Conservation (phyloP, 1,140 invertebrate genomes). For the Subanguina moxae region DNA sequence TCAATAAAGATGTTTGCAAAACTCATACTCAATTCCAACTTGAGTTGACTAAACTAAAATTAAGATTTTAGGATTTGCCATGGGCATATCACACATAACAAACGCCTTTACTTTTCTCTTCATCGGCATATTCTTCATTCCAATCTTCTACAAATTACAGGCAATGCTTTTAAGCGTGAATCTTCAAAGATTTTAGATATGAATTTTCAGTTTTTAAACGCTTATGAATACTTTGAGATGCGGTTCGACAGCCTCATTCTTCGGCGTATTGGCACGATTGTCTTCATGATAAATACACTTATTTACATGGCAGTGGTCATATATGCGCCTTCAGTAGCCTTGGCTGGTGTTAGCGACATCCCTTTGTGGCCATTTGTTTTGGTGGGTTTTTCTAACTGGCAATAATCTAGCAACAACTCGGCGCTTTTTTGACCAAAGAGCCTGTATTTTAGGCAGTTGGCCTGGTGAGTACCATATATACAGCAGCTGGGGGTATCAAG, state of each 20-base stretch:
- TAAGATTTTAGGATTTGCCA: slow-evolving; percentile 25
- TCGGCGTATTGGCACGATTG: slow-evolving; percentile 48
- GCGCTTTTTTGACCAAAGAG: neutral
- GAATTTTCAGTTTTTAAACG: slow-evolving; percentile 48
- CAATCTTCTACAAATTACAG: slow-evolving; percentile 42
- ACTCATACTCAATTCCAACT: neutral
- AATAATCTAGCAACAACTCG: neutral
- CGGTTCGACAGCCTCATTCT: slow-evolving; percentile 46
- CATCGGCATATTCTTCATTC: slow-evolving; percentile 46
- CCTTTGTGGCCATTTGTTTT: slow-evolving; percentile 46
- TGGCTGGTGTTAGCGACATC: slow-evolving; percentile 39
- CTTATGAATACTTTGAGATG: slow-evolving; percentile 55
- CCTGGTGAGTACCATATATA: slow-evolving; percentile 38
- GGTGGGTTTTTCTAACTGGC: slow-evolving; percentile 15
- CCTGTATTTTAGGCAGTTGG: slow-evolving; percentile 31
- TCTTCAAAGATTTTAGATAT: slow-evolving; percentile 20
- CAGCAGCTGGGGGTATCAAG: slow-evolving; percentile 50
- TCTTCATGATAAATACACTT: slow-evolving; percentile 54
- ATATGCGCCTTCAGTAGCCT: slow-evolving; percentile 37
- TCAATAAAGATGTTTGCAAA: too few species aligned
- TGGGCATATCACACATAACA: slow-evolving; percentile 28
- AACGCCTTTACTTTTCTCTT: slow-evolving; percentile 33
- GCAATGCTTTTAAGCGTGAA: slow-evolving; percentile 8
- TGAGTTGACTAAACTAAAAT: too few species aligned
- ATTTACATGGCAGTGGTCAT: slow-evolving; percentile 53